phyloP scores from a whole-genome alignment of 2,797 vertebrate genomes.

The Mallotus villosus region DNA sequence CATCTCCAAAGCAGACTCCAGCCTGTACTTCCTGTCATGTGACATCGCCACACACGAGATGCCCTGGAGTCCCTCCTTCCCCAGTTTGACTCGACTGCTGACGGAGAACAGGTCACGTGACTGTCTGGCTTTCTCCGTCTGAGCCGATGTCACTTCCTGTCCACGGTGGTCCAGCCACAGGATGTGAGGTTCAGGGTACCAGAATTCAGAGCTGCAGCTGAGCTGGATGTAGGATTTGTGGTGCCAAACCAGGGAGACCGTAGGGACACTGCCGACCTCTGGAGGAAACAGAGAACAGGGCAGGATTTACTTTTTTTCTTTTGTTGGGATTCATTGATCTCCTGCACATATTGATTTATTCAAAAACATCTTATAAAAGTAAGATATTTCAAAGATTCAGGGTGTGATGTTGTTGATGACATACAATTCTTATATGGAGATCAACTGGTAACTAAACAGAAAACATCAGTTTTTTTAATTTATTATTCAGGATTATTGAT shows the following conservation, averaged over 20 bases:
- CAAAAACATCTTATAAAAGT: too few relatives aligned
- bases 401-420: too few relatives aligned
- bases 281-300: not conserved
- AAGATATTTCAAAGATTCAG: too few relatives aligned
- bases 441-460: too few relatives aligned
- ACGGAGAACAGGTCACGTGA: not conserved
- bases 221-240: not conserved
- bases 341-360: too few relatives aligned
- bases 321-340: too few relatives aligned
- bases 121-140: not conserved
- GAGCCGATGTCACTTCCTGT: not conserved
- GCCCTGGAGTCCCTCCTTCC: not conserved
- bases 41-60: constrained; percentile 3
- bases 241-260: not conserved
- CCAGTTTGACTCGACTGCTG: not conserved
- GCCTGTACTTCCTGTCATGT: not conserved
- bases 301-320: too few relatives aligned
- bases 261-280: constrained; percentile 11
- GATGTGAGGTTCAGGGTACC: constrained; percentile 14
- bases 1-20: constrained; percentile 9
- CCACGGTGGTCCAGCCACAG: constrained; percentile 9
- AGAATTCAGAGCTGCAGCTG: constrained; percentile 14
- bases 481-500: too few relatives aligned
- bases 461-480: too few relatives aligned
- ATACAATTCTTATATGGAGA: too few relatives aligned